Conservation (phyloP, 2,113 vertebrate species). For the Dromaius novaehollandiae region DNA sequence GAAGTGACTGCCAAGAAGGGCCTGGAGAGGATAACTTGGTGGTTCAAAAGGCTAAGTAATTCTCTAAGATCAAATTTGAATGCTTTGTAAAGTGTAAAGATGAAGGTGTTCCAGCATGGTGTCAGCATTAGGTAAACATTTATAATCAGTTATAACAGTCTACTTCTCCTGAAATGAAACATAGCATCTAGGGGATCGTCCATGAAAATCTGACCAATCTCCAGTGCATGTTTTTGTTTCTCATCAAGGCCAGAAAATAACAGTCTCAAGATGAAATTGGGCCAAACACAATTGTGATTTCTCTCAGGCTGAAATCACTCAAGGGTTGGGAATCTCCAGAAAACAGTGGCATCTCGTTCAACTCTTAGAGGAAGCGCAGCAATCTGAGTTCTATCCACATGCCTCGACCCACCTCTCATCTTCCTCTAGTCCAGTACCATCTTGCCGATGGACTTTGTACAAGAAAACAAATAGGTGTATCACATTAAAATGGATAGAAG, state of each 20-base stretch:
- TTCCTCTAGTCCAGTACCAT: not conserved
- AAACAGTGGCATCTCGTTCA: not conserved
- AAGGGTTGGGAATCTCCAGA: not conserved
- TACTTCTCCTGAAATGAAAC: not conserved
- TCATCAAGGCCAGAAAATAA: not conserved
- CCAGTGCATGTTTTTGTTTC: not conserved
- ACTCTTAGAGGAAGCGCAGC: not conserved
- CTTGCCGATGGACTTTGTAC: not conserved
- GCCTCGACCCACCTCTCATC: not conserved
- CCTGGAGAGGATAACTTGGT: not conserved
- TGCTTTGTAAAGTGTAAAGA: not conserved
- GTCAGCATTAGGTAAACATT: not conserved
- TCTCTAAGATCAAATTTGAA: not conserved
- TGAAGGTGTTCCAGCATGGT: not conserved
- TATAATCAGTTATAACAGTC: not conserved
- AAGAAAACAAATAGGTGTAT: not conserved
- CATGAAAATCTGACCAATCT: not conserved
- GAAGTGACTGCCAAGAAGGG: not conserved
- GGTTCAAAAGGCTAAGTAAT: not conserved
- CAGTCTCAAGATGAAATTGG: not conserved
- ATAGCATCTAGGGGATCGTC: not conserved
- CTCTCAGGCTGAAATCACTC: not conserved
- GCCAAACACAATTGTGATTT: not conserved
- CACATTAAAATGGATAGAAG: not conserved
- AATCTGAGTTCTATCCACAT: not conserved